These are phyloP conservation scores for Empis stercorea DNA, from an alignment of 2,888 invertebrate genomes.

Conservation along the genomic window DNA sequence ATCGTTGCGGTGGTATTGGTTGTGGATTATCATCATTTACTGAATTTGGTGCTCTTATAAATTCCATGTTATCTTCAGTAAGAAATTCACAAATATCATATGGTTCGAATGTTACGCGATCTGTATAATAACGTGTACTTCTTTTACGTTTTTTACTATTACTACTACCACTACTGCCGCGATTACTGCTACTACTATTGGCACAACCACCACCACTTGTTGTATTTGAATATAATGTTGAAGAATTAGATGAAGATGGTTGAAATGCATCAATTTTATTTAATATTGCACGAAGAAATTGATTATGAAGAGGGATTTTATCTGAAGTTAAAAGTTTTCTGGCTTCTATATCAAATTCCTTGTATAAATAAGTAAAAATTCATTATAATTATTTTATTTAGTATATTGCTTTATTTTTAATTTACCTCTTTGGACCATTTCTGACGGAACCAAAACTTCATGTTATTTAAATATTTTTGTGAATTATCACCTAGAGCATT, in stretches of 20 bases:
- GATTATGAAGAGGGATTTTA: slow-evolving; percentile 72
- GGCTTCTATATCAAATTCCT: slow-evolving; percentile 67
- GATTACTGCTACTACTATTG: slow-evolving; percentile 25
- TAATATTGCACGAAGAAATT: slow-evolving; percentile 65
- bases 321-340: slow-evolving; percentile 57
- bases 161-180: slow-evolving; percentile 21
- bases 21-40: slow-evolving; percentile 25
- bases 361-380: too few species aligned
- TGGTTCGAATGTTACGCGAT: slow-evolving; percentile 47
- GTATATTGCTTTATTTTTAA: too few species aligned
- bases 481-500: slow-evolving; percentile 52
- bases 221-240: slow-evolving; percentile 14
- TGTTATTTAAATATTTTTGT: slow-evolving; percentile 54
- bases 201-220: slow-evolving; percentile 16
- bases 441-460: slow-evolving; percentile 63
- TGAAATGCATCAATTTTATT: slow-evolving; percentile 49
- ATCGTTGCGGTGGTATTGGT: slow-evolving; percentile 37
- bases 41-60: slow-evolving; percentile 22
- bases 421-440: slow-evolving; percentile 56
- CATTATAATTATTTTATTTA: too few species aligned
- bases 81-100: slow-evolving; percentile 48
- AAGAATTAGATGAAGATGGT: slow-evolving; percentile 19
- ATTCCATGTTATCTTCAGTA: slow-evolving; percentile 36
- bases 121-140: slow-evolving; percentile 37
- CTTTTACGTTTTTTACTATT: slow-evolving; percentile 39